phyloP scores from a whole-genome alignment of 1,140 invertebrate species.

The Himalopsyche phryganea region DNA sequence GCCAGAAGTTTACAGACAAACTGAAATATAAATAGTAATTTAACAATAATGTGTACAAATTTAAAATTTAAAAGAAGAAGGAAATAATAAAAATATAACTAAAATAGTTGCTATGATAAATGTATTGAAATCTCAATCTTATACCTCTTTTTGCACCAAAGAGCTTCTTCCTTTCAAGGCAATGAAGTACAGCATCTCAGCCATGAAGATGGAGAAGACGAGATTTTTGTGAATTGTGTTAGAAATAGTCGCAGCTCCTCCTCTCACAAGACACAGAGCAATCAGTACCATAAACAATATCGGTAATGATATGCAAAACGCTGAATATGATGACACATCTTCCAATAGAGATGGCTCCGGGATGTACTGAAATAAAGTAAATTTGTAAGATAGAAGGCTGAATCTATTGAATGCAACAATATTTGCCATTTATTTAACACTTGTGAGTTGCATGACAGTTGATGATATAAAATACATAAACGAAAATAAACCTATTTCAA shows the following conservation, averaged over 20 bases:
- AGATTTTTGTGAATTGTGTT: slow-evolving; percentile 94
- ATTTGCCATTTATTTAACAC: too few species aligned
- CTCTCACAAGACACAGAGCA: slow-evolving; percentile 72
- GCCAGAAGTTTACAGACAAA: slow-evolving; percentile 87
- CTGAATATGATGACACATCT: slow-evolving; percentile 83
- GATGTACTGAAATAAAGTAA: slow-evolving; percentile 61
- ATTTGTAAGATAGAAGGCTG: too few species aligned
- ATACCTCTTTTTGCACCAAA: slow-evolving; percentile 70
- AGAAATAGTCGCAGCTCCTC: slow-evolving; percentile 79
- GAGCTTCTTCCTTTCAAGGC: slow-evolving; percentile 75
- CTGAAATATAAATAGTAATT: too few species aligned
- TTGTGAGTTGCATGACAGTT: too few species aligned
- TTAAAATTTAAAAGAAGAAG: neutral
- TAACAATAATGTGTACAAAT: neutral
- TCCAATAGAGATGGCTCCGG: slow-evolving; percentile 80
- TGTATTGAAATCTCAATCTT: too few species aligned
- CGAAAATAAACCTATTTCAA: too few species aligned
- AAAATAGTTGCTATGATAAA: too few species aligned
- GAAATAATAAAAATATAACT: neutral
- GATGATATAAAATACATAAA: slow-evolving; percentile 17
- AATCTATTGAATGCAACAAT: too few species aligned
- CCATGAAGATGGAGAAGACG: slow-evolving; percentile 81
- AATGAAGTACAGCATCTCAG: slow-evolving; percentile 81
- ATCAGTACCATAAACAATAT: slow-evolving; percentile 71
- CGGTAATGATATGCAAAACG: slow-evolving; percentile 79